phyloP scores from a whole-genome alignment of 2,113 vertebrate species.

The Patagioenas fasciata region DNA sequence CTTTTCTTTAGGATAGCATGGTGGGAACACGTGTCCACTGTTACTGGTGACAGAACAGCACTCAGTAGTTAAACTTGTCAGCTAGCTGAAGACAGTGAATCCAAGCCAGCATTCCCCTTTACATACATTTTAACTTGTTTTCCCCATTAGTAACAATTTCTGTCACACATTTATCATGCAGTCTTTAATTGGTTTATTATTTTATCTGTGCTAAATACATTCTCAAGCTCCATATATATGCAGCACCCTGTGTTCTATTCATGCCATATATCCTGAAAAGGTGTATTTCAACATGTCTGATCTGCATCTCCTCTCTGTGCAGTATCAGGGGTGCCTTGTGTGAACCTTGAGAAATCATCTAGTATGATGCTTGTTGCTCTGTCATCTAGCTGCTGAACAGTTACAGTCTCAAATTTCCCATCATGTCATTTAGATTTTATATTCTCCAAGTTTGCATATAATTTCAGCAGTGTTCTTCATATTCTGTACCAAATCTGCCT shows the following conservation, averaged over 20 bases:
- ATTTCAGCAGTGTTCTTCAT: background rate
- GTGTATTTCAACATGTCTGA: background rate
- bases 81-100: background rate
- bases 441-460: background rate
- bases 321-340: background rate
- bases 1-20: background rate
- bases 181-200: background rate
- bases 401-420: background rate
- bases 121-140: background rate
- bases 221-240: background rate
- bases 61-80: background rate
- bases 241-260: background rate
- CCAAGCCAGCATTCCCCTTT: background rate
- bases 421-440: background rate
- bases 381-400: background rate
- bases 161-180: background rate
- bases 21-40: background rate
- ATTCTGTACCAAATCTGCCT: background rate
- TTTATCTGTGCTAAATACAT: background rate
- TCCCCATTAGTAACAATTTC: background rate
- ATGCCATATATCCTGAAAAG: background rate
- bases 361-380: background rate
- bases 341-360: background rate
- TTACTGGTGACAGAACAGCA: background rate
- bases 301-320: background rate